These are phyloP conservation scores for Neosalanx taihuensis DNA, from an alignment of 2,797 vertebrate species.

Conservation along the genomic window DNA sequence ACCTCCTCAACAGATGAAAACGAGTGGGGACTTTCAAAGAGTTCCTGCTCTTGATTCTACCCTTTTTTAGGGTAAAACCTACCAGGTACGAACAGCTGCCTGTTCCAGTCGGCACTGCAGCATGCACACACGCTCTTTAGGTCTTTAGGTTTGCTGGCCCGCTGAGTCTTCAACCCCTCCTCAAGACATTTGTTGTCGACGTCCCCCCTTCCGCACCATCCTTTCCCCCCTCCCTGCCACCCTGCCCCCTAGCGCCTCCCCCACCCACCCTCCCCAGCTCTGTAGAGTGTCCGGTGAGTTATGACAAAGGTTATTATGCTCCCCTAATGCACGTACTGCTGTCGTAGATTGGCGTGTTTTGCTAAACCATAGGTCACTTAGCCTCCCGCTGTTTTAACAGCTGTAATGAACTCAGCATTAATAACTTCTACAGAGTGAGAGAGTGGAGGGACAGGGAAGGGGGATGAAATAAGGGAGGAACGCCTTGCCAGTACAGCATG, in stretches of 20 bases:
- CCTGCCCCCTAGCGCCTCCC: conserved; percentile 31
- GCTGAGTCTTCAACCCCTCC: background rate
- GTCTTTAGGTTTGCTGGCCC: background rate
- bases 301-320: conserved; percentile 74
- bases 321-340: conserved; percentile 73
- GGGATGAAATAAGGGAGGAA: conserved; percentile 3
- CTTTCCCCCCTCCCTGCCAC: conserved; percentile 26
- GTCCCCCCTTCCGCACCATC: background rate
- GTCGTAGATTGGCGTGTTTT: conserved; percentile 82
- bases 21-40: conserved; percentile 61
- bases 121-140: background rate
- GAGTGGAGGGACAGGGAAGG: conserved; percentile 9
- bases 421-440: conserved; percentile 55
- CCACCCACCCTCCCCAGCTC: conserved; percentile 14
- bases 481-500: background rate
- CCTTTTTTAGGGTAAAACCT: conserved; percentile 26
- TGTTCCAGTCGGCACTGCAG: conserved; percentile 49
- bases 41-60: conserved; percentile 46
- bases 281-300: conserved; percentile 60
- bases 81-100: conserved; percentile 59
- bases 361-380: conserved; percentile 81
- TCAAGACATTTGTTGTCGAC: conserved; percentile 9
- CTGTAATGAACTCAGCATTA: conserved; percentile 77
- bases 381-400: conserved; percentile 79
- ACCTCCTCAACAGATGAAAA: conserved; percentile 78